Percentiles rank a stretch among this genome's conserved stretches.
These are phyloP conservation scores for Maconellicoccus hirsutus DNA, from an alignment of 1,140 invertebrate genomes.

Conservation along the genomic window DNA sequence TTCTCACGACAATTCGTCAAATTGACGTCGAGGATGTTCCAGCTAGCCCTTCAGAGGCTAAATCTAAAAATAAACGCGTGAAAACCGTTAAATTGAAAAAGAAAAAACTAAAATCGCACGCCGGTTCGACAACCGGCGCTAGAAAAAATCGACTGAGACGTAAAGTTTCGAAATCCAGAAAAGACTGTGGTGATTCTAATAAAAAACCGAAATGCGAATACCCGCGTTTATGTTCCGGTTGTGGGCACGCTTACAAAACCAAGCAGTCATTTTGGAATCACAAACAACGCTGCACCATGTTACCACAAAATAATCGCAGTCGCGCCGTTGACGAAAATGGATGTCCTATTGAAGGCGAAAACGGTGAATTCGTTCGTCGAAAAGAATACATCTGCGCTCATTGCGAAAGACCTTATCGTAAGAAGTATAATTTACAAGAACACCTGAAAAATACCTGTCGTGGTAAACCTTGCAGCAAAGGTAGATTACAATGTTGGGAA, in stretches of 20 bases:
- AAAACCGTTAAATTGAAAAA: neutral
- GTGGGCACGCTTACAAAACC: constrained; percentile 13
- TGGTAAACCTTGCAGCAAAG: constrained; percentile 13
- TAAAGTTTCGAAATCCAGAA: neutral
- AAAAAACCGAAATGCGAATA: constrained; percentile 15
- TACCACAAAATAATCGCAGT: neutral
- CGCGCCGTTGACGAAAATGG: neutral
- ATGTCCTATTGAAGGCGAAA: neutral
- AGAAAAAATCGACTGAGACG: neutral
- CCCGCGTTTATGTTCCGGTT: constrained; percentile 10
- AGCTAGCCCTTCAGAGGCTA: neutral
- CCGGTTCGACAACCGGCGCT: neutral
- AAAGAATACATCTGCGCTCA: constrained; percentile 18
- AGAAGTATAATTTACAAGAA: constrained; percentile 14
- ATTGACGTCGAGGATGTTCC: neutral
- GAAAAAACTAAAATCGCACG: neutral
- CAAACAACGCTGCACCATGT: neutral
- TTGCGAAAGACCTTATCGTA: constrained; percentile 11
- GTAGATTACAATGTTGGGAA: constrained; percentile 9
- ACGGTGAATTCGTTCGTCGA: constrained; percentile 1
- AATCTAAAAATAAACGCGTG: neutral
- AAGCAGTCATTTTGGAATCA: constrained; percentile 16
- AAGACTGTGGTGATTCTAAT: neutral
- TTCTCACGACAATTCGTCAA: neutral
- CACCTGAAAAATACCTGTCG: constrained; percentile 16